These are phyloP conservation scores for Myiopsitta monachus DNA, from an alignment of 2,113 vertebrate genomes.

Conservation along the genomic window DNA sequence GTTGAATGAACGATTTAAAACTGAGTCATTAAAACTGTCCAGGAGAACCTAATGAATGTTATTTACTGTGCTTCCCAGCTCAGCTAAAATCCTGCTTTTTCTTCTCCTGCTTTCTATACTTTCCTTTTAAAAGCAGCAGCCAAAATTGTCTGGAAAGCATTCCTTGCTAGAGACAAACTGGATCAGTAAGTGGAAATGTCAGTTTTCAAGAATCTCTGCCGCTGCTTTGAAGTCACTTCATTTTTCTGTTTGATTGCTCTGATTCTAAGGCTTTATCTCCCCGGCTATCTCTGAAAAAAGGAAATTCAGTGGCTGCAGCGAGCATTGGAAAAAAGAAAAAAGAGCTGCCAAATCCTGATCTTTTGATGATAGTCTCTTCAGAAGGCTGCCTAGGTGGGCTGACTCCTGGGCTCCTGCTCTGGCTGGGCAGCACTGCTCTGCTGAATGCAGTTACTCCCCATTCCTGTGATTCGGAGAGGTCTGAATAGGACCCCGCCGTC, in stretches of 20 bases:
- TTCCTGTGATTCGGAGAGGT: not conserved
- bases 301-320: not conserved
- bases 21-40: slow-evolving; percentile 51
- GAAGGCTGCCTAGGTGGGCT: slow-evolving; percentile 49
- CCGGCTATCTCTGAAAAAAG: slow-evolving; percentile 3
- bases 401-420: not conserved
- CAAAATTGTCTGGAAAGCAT: slow-evolving; percentile 24
- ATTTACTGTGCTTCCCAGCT: slow-evolving; percentile 48
- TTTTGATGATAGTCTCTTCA: slow-evolving; percentile 43
- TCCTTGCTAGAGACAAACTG: slow-evolving; percentile 3
- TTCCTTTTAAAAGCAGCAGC: slow-evolving; percentile 1
- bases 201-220: not conserved
- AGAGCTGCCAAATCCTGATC: slow-evolving; percentile 1
- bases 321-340: not conserved
- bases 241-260: slow-evolving; percentile 46
- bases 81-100: slow-evolving; percentile 26
- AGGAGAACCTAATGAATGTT: slow-evolving; percentile 47
- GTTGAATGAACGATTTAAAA: slow-evolving; percentile 46
- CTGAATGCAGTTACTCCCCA: not conserved
- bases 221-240: slow-evolving; percentile 35
- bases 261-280: slow-evolving; percentile 52
- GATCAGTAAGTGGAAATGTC: slow-evolving; percentile 35
- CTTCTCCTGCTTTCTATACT: not conserved
- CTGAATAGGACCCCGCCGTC: not conserved
- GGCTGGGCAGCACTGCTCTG: not conserved